phyloP scores from a whole-genome alignment of 2,888 invertebrate genomes.

The Melipona beecheii region DNA sequence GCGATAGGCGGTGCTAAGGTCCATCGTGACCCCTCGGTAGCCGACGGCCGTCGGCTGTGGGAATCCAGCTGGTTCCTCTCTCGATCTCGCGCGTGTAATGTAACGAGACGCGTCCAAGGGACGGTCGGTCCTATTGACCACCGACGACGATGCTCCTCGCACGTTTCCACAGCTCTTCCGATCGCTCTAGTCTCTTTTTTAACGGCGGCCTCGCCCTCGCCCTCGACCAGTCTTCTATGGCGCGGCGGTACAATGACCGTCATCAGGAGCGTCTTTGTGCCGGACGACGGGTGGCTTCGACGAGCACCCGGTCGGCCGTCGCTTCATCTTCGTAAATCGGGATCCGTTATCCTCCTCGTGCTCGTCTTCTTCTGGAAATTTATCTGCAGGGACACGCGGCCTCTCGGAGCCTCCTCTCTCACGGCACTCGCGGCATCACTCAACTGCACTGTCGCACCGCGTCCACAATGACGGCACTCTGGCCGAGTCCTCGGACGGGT shows the following conservation, averaged over 20 bases:
- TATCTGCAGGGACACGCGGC: conserved; percentile 27
- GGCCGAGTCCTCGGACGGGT: not conserved
- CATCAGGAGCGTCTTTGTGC: conserved; percentile 80
- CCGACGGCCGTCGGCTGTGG: conserved; percentile 81
- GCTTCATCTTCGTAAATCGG: conserved; percentile 69
- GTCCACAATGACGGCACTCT: conserved; percentile 18
- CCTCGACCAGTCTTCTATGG: conserved; percentile 72
- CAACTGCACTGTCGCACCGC: conserved; percentile 40
- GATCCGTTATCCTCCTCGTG: conserved; percentile 15
- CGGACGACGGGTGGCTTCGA: conserved; percentile 78
- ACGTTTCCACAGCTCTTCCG: conserved; percentile 33
- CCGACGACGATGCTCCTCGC: conserved; percentile 72
- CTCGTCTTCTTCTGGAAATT: not conserved
- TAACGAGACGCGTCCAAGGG: conserved; percentile 41
- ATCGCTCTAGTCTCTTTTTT: conserved; percentile 59
- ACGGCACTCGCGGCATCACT: conserved; percentile 53
- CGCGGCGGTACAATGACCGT: conserved; percentile 76
- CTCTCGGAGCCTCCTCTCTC: not conserved
- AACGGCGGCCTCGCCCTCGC: conserved; percentile 27
- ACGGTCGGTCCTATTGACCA: conserved; percentile 68
- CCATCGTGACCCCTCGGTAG: conserved; percentile 86
- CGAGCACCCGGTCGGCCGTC: conserved; percentile 74
- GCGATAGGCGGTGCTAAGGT: conserved; percentile 96
- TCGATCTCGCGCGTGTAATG: conserved; percentile 49
- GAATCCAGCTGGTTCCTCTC: conserved; percentile 76